Conservation (phyloP, 2,888 invertebrate genomes). For the Ernsta delagoae region DNA sequence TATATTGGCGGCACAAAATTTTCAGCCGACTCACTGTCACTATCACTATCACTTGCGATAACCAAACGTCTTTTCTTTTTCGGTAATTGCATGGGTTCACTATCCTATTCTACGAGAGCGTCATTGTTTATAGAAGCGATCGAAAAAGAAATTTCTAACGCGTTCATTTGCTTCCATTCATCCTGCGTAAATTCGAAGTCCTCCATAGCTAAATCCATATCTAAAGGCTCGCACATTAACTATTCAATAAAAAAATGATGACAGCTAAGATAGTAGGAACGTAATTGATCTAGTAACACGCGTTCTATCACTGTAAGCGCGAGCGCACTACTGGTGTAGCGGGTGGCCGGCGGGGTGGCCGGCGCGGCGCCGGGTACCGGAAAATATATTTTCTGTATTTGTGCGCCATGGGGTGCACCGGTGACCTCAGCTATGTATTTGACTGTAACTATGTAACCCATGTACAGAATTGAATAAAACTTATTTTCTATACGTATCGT, state of each 20-base stretch:
- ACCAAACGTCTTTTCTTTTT: conserved; percentile 49
- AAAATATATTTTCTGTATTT: conserved; percentile 50
- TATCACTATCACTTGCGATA: conserved; percentile 45
- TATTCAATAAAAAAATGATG: conserved; percentile 46
- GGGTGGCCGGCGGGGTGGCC: conserved; percentile 9
- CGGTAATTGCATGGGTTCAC: conserved; percentile 44
- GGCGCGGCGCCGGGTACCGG: conserved; percentile 49
- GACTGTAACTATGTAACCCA: conserved; percentile 48
- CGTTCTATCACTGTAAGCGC: conserved; percentile 32
- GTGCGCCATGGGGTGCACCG: conserved; percentile 50
- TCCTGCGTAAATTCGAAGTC: conserved; percentile 48
- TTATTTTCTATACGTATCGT: conserved; percentile 44
- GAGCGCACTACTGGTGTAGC: conserved; percentile 18
- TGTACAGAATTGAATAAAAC: conserved; percentile 48
- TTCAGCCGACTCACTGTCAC: conserved; percentile 48
- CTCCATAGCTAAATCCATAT: conserved; percentile 39
- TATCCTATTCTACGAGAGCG: conserved; percentile 45
- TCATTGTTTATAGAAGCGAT: conserved; percentile 47
- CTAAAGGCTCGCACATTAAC: conserved; percentile 46
- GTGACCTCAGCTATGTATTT: conserved; percentile 49
- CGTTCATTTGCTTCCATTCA: conserved; percentile 46
- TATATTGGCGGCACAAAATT: conserved; percentile 46
- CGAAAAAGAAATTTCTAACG: conserved; percentile 46
- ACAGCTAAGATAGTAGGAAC: conserved; percentile 47
- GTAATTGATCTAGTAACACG: conserved; percentile 47